Percentiles rank a stretch among this genome's conserved stretches.
Conservation (phyloP, 2,888 invertebrate genomes). For the Thera obeliscata region DNA sequence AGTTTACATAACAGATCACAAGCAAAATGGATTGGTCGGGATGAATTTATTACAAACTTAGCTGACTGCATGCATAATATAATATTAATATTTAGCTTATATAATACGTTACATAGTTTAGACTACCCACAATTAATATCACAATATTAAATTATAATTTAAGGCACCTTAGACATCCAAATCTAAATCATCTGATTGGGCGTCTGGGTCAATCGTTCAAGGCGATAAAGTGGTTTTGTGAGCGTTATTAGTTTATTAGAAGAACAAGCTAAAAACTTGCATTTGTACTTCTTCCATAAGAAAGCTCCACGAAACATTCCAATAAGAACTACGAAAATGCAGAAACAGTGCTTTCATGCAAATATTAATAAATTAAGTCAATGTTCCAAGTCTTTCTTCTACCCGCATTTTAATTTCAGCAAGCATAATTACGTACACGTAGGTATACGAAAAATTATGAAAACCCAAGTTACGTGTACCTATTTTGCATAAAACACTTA, state of each 20-base stretch:
- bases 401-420: constrained; percentile 28
- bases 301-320: constrained; percentile 1
- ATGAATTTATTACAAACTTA: constrained; percentile 59
- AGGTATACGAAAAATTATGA: constrained; percentile 56
- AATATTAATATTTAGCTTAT: constrained; percentile 29
- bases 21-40: constrained; percentile 52
- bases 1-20: constrained; percentile 47
- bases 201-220: too few relatives aligned
- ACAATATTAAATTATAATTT: too few relatives aligned
- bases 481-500: constrained; percentile 51
- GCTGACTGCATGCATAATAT: constrained; percentile 51
- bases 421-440: constrained; percentile 51
- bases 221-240: not conserved
- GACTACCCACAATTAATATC: too few relatives aligned
- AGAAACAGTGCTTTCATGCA: constrained; percentile 40
- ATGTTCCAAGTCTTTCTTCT: constrained; percentile 37
- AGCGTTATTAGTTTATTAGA: not conserved
- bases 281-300: not conserved
- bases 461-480: constrained; percentile 43
- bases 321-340: constrained; percentile 31
- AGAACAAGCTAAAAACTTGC: not conserved
- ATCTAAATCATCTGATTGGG: too few relatives aligned
- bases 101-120: not conserved
- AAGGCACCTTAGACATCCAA: too few relatives aligned
- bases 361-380: constrained; percentile 51